Base-by-base conservation (phyloP, 2,797 vertebrate genomes). In the Xenops minutus region DNA sequence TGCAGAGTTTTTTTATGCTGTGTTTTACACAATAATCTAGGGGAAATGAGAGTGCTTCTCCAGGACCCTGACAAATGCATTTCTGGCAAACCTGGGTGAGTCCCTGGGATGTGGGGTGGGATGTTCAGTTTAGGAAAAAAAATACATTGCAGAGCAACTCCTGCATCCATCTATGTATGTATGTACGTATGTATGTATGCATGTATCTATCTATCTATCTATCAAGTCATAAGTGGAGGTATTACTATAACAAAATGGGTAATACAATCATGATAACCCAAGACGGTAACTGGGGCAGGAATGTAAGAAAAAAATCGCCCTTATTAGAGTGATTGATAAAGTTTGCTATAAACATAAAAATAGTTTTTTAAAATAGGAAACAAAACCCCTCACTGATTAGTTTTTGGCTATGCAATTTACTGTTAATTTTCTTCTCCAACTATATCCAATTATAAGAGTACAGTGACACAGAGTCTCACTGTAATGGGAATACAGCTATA, bases 1-100 rank as follows among this genome's bases (percentile, higher is more conserved):
- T 96, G 88, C 41, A 89, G 89, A 59, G 11, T 62, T 93, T 80
- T 87, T 78, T 83, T 88, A 48, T 5, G 5, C 79, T 76, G 85
- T 73, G 44, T 91, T 90, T 86, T 64, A 93, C 39, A 41, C 51
- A 88, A 54, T 44, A 88, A 80, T 73, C 69, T 36, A 55, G 19
- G 58, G 51, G 73, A 96, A 74, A 62, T 17, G 24, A 83, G 32
- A 86, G 22, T 24, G 69, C 41, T 73, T 85, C 37, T 56, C 72
- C 74, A 51, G 41, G 56, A 84, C 4, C 5, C 16, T 30, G 22
- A 27, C 37, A 72, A 69, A 79, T 13, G 12, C 8, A n/a, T 41
- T 91, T 82, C 55, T 76, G 34, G 52, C 24, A 48, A 94, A 68
- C n/a, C 30, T 52, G 20, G 11, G 27, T 55, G 49, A 81, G 39